Evolutionary conservation across 37 sponge, comb jelly and placozoan species (phyloP).

Genomic region (Petrosia ficiformis): DNA sequence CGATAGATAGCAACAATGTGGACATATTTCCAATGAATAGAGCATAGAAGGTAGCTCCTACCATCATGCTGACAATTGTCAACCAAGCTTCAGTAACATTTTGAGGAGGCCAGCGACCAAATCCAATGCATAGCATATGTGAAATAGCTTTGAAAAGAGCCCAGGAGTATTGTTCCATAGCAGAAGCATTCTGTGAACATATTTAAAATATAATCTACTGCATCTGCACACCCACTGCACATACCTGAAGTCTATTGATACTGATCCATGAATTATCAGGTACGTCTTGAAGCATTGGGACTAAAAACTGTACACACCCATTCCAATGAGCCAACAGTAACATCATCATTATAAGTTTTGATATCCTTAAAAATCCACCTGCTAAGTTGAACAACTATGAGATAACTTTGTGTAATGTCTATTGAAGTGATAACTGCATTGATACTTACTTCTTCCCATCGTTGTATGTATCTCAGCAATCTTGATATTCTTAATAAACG

Average conservation of each 20-base stretch:
- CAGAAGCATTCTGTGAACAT: conserved; percentile 33
- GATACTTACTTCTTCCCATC: conserved; percentile 81
- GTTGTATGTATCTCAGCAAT: conserved; percentile 40
- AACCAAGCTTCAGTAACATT: conserved; percentile 59
- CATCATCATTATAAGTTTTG: conserved; percentile 47
- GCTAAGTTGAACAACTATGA: no score
- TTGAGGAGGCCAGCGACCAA: conserved; percentile 69
- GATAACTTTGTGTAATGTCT: no score
- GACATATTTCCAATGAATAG: conserved; percentile 75
- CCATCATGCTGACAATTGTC: conserved; percentile 72
- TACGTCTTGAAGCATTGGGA: conserved; percentile 46
- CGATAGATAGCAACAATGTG: conserved; percentile 41
- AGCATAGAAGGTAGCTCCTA: conserved; percentile 74
- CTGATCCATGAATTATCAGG: conserved; percentile 59
- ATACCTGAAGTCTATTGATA: conserved; percentile 49
- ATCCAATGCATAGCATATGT: conserved; percentile 77
- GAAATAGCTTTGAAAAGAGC: conserved; percentile 72
- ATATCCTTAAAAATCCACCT: no score
- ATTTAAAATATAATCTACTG: neutral
- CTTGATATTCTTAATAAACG: conserved; percentile 33
- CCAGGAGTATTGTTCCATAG: conserved; percentile 53
- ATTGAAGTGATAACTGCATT: no score
- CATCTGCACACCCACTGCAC: neutral
- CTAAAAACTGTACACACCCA: conserved; percentile 69
- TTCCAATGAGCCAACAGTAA: conserved; percentile 73